Percentiles rank a stretch among this genome's conserved stretches.
These are phyloP conservation scores for Sinocyclocheilus maitianheensis DNA, from an alignment of 2,113 vertebrate genomes.

Conservation along the genomic window DNA sequence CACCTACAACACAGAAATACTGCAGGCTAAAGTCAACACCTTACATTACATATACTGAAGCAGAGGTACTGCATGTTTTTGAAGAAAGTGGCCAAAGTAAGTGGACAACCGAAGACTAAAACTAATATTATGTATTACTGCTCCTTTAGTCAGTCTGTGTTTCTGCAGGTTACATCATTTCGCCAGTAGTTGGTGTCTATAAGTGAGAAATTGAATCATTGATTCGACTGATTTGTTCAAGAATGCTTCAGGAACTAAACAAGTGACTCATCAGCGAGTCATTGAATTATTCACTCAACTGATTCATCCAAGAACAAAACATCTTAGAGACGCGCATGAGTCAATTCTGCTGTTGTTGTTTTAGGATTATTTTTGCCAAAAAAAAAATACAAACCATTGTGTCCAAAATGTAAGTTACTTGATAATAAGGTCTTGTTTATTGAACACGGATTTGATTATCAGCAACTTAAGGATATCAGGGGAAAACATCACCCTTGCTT, in stretches of 20 bases:
- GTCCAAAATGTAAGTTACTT: background rate
- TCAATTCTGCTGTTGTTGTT: background rate
- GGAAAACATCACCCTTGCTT: too few species aligned
- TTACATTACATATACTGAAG: background rate
- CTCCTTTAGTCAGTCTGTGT: background rate
- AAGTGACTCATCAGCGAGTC: background rate
- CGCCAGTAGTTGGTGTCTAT: too few species aligned
- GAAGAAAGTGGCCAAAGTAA: background rate
- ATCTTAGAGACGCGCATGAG: background rate
- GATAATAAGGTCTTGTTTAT: background rate
- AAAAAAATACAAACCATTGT: background rate
- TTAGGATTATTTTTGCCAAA: background rate
- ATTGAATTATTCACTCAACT: background rate
- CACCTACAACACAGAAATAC: background rate
- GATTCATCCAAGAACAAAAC: background rate
- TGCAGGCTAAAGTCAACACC: constrained; percentile 11
- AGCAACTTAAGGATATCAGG: too few species aligned
- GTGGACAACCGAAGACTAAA: background rate
- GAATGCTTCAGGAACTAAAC: background rate
- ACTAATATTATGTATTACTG: background rate
- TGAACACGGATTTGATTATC: background rate
- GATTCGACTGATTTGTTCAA: background rate
- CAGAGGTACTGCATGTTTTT: background rate
- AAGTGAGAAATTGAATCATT: background rate
- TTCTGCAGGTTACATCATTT: background rate